A percentile compares a stretch with the other conserved stretches of the same genome.
Evolutionary conservation across 2,888 invertebrate species (phyloP).

Genomic region (Xestia ashworthii): DNA sequence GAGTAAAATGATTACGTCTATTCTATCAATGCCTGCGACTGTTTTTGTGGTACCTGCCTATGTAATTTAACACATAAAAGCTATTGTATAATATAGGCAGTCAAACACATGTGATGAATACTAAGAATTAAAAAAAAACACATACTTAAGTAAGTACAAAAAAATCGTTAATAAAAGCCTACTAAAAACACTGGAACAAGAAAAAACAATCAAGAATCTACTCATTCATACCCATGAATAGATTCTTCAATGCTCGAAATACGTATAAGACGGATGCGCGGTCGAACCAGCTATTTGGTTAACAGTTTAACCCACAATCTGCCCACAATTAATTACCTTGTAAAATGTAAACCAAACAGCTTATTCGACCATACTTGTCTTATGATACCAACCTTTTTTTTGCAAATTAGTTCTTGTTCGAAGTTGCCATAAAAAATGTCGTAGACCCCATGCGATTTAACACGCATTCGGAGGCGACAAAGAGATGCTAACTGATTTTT

Average conservation of each 20-base stretch:
- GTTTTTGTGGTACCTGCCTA: background rate
- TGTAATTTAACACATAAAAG: background rate
- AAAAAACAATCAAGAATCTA: background rate
- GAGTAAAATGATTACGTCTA: conserved; percentile 15
- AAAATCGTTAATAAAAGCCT: background rate
- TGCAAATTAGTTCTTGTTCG: background rate
- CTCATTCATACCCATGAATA: no score
- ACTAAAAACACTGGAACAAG: background rate
- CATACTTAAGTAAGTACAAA: no score
- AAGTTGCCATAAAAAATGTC: background rate
- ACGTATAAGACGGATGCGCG: no score
- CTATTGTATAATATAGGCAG: background rate
- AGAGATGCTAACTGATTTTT: background rate
- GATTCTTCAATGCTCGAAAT: no score
- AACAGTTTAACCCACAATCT: no score
- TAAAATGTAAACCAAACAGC: no score
- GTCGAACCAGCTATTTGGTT: no score
- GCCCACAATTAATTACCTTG: no score
- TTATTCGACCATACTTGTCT: no score
- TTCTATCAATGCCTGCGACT: conserved; percentile 10
- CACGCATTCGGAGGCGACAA: background rate
- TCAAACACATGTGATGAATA: conserved; percentile 15
- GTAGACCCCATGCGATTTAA: background rate
- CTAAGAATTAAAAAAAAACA: background rate
- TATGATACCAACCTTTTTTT: no score